These are phyloP conservation scores for Tyria jacobaeae DNA, from an alignment of 2,888 invertebrate genomes.

Conservation along the genomic window DNA sequence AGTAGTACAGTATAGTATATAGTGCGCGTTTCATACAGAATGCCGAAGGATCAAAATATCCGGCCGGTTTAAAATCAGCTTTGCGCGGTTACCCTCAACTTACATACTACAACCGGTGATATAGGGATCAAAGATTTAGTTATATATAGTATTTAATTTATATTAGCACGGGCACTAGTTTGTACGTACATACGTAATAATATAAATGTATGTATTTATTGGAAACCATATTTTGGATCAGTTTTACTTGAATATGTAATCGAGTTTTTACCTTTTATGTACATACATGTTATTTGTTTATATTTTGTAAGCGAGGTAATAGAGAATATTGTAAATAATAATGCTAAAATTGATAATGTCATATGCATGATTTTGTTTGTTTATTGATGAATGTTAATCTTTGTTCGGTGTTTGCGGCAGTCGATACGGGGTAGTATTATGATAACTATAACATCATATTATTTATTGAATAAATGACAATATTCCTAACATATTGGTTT, in stretches of 20 bases:
- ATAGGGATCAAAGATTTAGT: constrained; percentile 50
- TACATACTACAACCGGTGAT: constrained; percentile 39
- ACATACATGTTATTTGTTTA: constrained; percentile 46
- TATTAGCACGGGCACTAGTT: constrained; percentile 49
- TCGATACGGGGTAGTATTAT: constrained; percentile 67
- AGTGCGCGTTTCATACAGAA: too few species aligned
- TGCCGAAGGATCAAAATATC: too few species aligned
- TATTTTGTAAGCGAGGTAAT: constrained; percentile 40
- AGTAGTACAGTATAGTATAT: too few species aligned
- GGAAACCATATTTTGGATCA: constrained; percentile 44
- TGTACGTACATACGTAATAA: constrained; percentile 24
- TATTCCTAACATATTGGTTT: constrained; percentile 64
- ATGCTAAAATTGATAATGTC: constrained; percentile 48
- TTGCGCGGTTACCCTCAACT: neutral
- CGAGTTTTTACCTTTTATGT: constrained; percentile 45
- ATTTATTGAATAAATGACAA: constrained; percentile 80
- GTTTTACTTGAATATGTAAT: constrained; percentile 41
- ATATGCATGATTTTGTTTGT: constrained; percentile 51
- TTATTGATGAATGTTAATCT: constrained; percentile 70
- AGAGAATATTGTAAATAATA: constrained; percentile 55
- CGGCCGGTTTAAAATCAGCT: too few species aligned
- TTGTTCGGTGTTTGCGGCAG: constrained; percentile 72
- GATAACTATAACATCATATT: constrained; percentile 68
- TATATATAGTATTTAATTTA: constrained; percentile 36
- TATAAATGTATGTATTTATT: constrained; percentile 31